Evolutionary conservation across 2,888 invertebrate genomes (phyloP).

Genomic region (Limnephilus lunatus): DNA sequence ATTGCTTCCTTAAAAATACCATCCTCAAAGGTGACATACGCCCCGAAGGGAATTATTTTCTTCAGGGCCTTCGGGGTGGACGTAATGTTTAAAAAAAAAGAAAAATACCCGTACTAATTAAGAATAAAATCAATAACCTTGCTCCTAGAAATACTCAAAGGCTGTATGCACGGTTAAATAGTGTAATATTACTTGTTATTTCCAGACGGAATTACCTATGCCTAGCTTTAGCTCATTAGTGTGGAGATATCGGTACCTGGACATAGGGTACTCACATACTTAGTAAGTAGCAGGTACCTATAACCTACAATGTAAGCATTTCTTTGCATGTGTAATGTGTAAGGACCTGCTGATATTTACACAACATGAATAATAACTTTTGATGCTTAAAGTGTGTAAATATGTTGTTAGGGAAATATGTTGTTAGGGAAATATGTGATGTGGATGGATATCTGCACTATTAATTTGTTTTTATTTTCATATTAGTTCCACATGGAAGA

Average conservation of each 20-base stretch:
- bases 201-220: not conserved
- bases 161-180: not conserved
- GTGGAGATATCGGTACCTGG: constrained; percentile 18
- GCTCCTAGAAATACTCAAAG: not conserved
- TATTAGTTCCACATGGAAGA: no score
- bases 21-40: no score
- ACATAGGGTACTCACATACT: not conserved
- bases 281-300: not conserved
- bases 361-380: not conserved
- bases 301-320: not conserved
- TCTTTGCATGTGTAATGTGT: not conserved
- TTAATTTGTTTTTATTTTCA: no score
- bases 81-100: no score
- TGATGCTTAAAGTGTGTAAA: not conserved
- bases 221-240: not conserved
- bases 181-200: not conserved
- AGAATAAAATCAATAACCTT: not conserved
- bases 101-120: no score
- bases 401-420: not conserved
- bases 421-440: not conserved
- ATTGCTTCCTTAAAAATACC: no score
- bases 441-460: not conserved
- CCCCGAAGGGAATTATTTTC: no score
- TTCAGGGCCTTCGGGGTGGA: no score
- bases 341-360: not conserved